Percentiles rank a stretch among this genome's conserved stretches.
phyloP scores from a whole-genome alignment of 2,888 invertebrate species.

The Mimas tiliae region DNA sequence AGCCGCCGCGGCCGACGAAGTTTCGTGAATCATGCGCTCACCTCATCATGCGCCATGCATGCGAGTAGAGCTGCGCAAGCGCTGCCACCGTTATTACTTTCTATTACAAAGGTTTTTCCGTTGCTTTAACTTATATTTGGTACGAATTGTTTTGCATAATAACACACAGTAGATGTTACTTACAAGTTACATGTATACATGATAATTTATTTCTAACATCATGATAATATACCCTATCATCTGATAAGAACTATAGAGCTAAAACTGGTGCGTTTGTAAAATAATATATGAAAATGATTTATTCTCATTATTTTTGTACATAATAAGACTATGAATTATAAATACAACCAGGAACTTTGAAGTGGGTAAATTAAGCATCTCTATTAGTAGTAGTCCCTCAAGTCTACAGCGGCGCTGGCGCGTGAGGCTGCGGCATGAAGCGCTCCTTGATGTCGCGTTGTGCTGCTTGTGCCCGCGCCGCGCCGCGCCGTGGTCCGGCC shows the following conservation, averaged over 20 bases:
- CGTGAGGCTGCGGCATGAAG: neutral
- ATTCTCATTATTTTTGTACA: too few relatives aligned
- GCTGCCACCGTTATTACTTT: slow-evolving; percentile 80
- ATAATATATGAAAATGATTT: too few relatives aligned
- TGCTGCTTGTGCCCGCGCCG: neutral
- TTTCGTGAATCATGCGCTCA: slow-evolving; percentile 77
- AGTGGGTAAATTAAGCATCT: neutral
- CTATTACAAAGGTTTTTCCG: slow-evolving; percentile 63
- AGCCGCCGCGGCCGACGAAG: slow-evolving; percentile 46
- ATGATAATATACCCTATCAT: too few relatives aligned
- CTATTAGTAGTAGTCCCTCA: neutral
- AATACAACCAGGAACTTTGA: neutral
- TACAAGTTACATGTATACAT: too few relatives aligned
- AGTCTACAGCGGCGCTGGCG: neutral
- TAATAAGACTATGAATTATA: too few relatives aligned
- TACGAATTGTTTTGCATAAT: neutral
- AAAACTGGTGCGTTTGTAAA: too few relatives aligned
- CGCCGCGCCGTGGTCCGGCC: slow-evolving; percentile 35
- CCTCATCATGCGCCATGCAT: slow-evolving; percentile 16
- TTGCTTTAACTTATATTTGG: slow-evolving; percentile 4
- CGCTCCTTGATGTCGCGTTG: neutral
- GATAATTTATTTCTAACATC: neutral
- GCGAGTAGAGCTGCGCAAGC: slow-evolving; percentile 56
- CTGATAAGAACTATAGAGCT: too few relatives aligned
- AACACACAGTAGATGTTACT: neutral